phyloP scores from a whole-genome alignment of 2,888 invertebrate species.

The Ophraella communa region DNA sequence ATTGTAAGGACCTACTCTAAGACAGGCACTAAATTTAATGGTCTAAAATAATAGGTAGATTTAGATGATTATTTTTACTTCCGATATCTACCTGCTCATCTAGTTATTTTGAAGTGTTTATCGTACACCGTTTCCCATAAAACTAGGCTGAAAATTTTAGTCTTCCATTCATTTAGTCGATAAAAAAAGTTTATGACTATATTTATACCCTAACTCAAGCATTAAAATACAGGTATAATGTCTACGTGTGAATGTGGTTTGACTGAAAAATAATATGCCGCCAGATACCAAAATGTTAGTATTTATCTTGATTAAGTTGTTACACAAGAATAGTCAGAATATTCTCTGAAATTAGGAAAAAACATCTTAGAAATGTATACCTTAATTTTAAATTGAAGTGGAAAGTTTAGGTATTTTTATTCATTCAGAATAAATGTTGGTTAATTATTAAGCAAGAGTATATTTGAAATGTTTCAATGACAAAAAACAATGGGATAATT shows the following conservation, averaged over 20 bases:
- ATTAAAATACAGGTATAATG: constrained; percentile 7
- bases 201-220: not conserved
- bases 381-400: not conserved
- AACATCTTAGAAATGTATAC: not conserved
- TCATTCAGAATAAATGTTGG: no score
- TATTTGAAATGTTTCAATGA: no score
- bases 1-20: no score
- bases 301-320: constrained; percentile 9
- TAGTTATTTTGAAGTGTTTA: constrained; percentile 2
- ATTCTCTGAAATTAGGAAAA: not conserved
- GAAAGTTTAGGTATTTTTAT: no score
- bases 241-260: constrained; percentile 9
- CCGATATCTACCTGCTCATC: not conserved
- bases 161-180: not conserved
- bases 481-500: no score
- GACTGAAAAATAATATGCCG: constrained; percentile 5
- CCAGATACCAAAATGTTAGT: not conserved
- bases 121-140: not conserved
- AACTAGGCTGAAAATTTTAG: not conserved
- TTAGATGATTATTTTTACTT: not conserved
- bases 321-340: constrained; percentile 5
- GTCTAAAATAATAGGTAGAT: not conserved
- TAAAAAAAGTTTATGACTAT: constrained; percentile 8
- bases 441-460: no score
- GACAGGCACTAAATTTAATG: no score